A percentile compares a stretch with the other conserved stretches of the same genome.
phyloP scores from a whole-genome alignment of 2,888 invertebrate genomes.

The Therioaphis trifolii region DNA sequence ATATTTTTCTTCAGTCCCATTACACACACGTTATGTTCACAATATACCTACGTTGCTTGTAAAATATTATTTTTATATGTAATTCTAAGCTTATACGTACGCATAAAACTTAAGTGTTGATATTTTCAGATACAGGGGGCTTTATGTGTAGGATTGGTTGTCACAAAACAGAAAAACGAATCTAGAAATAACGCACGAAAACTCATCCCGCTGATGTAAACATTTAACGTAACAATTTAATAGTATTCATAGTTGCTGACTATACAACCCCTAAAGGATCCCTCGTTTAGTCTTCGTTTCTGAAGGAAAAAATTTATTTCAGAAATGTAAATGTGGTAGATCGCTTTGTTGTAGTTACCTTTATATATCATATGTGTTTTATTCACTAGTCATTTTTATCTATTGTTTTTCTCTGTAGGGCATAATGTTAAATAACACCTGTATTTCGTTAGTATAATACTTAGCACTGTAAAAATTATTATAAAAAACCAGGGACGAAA shows the following conservation, averaged over 20 bases:
- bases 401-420: no score
- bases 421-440: no score
- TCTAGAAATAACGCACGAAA: neutral
- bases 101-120: slow-evolving; percentile 30
- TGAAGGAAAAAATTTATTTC: neutral
- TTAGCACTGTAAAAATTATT: no score
- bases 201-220: neutral
- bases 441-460: no score
- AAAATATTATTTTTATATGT: neutral
- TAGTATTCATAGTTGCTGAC: neutral
- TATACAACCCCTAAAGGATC: neutral
- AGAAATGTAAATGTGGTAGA: no score
- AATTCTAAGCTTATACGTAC: neutral
- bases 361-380: no score
- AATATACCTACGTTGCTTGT: neutral
- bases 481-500: no score
- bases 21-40: neutral
- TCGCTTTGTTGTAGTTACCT: no score
- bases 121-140: neutral
- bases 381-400: no score
- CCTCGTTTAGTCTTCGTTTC: neutral
- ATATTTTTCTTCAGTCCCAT: slow-evolving; percentile 18
- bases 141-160: no score
- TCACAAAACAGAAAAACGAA: neutral
- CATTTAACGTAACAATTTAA: neutral